Conservation (phyloP, 1,140 invertebrate species). For the Metaphire vulgaris region DNA sequence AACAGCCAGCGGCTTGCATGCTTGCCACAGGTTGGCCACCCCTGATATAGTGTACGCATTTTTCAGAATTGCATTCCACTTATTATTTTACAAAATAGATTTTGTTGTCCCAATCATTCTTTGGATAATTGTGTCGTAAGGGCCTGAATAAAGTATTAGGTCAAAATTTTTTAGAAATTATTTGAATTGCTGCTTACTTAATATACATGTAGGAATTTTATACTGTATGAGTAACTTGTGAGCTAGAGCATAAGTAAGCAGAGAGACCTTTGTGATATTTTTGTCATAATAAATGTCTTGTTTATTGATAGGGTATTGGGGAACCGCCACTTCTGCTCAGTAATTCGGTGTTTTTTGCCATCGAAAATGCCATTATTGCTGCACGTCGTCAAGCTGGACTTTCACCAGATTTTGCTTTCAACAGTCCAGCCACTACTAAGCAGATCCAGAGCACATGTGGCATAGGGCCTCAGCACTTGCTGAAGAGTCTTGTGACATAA, state of each 20-base stretch:
- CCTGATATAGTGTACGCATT: too few relatives aligned
- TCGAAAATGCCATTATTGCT: conserved; percentile 50
- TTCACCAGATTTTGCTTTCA: conserved; percentile 60
- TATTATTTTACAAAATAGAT: too few relatives aligned
- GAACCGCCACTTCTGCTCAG: conserved; percentile 36
- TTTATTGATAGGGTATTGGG: conserved; percentile 34
- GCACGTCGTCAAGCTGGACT: conserved; percentile 66
- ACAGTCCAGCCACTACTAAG: conserved; percentile 80
- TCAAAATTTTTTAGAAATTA: neutral
- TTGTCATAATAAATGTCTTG: neutral
- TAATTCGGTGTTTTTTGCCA: conserved; percentile 26
- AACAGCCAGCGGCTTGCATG: too few relatives aligned
- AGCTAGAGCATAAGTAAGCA: neutral
- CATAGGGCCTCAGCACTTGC: too few relatives aligned
- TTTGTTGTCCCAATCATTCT: too few relatives aligned
- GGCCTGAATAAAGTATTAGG: neutral
- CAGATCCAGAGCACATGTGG: conserved; percentile 79
- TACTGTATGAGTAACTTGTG: too few relatives aligned
- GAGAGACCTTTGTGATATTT: neutral
- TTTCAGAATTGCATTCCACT: too few relatives aligned
- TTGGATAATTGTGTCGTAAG: neutral
- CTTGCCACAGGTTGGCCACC: too few relatives aligned
- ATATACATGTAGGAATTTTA: too few relatives aligned
- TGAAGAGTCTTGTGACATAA: too few relatives aligned
- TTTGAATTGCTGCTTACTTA: too few relatives aligned